Evolutionary conservation across 2,113 vertebrate species (phyloP), one percentile per base, ranked within the genome.

Genomic region (Pseudorectes ferrugineus): DNA sequence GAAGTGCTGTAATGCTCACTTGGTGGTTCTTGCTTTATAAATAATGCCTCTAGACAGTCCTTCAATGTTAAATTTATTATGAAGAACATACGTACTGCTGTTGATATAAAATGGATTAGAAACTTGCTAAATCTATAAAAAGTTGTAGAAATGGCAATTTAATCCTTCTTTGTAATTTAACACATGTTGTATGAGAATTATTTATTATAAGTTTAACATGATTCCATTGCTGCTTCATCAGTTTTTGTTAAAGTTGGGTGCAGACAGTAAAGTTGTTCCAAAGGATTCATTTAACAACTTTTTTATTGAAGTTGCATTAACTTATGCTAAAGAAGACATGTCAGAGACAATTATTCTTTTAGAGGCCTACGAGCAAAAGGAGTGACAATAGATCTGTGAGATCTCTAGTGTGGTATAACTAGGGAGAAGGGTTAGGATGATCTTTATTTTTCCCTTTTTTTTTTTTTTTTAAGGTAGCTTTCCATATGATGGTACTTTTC

Each of bases 161-260:
- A 97, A 96, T 96, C 90, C 94, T 98, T 84, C 94, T 96, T 95
- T 80, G 83, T 98, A 97, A 95, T 97, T 97, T 97, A 97, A 97
- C 97, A 94, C 92, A 43, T 96, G 97, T 97, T 97, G 86, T 95
- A 96, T 95, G 97, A 98, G 95, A 97, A 96, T 98, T 98, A 98
- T 98, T 98, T 98, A 98, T 98, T 98, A 90, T 92, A 83, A 88
- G 75, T 97, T 95, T 96, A 97, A 97, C 97, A 94, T 77, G 91
- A 97, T 97, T 98, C 96, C 93, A 79, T 97, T 98, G 96, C 93
- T 96, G 93, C 95, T 97, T 96, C 93, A 95, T 95, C 76, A 73
- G 43, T 96, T 95, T 96, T 84, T 89, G 92, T 95, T 86, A 65
- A 75, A 89, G 94, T 96, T 96, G 89, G 83, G 82, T 96, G 75